Conservation (phyloP, 2,113 vertebrate species). For the Geococcyx californianus region DNA sequence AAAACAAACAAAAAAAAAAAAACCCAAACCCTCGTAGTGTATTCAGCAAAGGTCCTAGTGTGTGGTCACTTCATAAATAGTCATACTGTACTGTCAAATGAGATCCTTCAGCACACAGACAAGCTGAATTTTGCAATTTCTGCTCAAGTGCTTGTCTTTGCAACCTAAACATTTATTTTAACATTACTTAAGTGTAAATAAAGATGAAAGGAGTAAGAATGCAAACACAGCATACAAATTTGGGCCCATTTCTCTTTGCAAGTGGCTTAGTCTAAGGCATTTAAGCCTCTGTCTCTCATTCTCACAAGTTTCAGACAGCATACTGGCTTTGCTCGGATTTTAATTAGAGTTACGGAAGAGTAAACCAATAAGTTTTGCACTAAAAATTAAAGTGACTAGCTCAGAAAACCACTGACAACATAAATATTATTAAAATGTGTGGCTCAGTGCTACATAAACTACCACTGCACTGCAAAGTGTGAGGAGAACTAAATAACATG, state of each 20-base stretch:
- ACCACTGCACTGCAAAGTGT: not conserved
- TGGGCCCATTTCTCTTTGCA: not conserved
- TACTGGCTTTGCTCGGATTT: not conserved
- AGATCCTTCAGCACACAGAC: not conserved
- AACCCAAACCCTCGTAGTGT: fast-evolving
- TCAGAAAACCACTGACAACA: not conserved
- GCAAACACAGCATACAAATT: not conserved
- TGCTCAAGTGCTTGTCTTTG: not conserved
- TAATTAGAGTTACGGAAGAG: not conserved
- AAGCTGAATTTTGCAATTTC: not conserved
- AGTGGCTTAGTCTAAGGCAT: not conserved
- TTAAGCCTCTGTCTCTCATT: not conserved
- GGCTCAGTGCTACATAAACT: not conserved
- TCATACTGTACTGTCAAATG: fast-evolving
- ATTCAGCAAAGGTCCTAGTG: not conserved
- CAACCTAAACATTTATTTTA: not conserved
- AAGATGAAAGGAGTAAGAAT: not conserved
- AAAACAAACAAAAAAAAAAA: too few species aligned
- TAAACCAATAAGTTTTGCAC: not conserved
- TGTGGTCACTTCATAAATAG: not conserved
- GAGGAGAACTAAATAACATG: not conserved
- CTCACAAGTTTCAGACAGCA: not conserved
- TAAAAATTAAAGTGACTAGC: not conserved
- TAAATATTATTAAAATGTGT: not conserved
- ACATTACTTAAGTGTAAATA: not conserved